Evolutionary conservation across 2,888 invertebrate species (phyloP), one percentile per base, ranked within the genome.

Genomic region (Scrobipalpa costella): DNA sequence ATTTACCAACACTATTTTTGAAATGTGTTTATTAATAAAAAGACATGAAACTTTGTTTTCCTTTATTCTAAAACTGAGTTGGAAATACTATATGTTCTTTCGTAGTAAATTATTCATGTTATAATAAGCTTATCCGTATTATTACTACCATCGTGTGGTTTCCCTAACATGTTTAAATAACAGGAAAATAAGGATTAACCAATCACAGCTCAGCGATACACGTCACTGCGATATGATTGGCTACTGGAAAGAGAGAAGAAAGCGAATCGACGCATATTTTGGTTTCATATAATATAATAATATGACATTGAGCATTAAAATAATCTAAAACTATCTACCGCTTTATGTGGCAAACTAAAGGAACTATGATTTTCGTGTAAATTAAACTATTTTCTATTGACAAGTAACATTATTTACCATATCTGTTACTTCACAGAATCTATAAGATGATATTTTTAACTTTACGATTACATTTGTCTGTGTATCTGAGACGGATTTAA

Each of bases 331-430:
- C 27, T 55, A 55, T 19, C 27, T 49, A 47, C 55, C 55, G 55
- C 52, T 50, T 34, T 27, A 63, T 58, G 69, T 71, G 71, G 70
- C 71, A 73, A 74, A 74, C 64, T 67, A 76, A 73, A 74, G 76
- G 73, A 76, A 76, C 76, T 72, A 68, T 72, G 68, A 62, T 68
- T 68, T 67, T 63, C 55, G 62, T 67, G 60, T 68, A 64, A 57
- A 52, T 52, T 27, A 55, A 33, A 21, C 55, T 55, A 34, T 55
- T 55, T 40, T 19, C 21, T 38, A 52, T 21, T 36, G 50, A 36
- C 5, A 33, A 33, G 50, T 55, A 52, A 52, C 21, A 55, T n/a
- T 9, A 55, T 55, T 50, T 21, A 44, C 5, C 17, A 9, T 44
- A 36, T 38, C 9, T 9, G 11, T 9, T 38, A 7, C 34, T 3